Evolutionary conservation across 2,888 invertebrate genomes (phyloP).

Genomic region (Lydus trimaculatus): DNA sequence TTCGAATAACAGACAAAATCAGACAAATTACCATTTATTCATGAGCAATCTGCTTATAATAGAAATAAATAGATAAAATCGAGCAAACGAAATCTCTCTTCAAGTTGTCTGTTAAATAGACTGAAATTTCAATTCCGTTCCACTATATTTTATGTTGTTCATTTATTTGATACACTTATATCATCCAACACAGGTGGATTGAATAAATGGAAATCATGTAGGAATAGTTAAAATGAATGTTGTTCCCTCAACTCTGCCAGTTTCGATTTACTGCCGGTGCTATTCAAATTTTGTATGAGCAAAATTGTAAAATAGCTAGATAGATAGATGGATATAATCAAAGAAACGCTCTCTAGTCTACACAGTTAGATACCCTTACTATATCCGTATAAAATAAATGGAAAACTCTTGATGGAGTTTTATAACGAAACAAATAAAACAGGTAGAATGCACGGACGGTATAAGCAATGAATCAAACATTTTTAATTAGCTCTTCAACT

Average conservation of each 20-base stretch:
- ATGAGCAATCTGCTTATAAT: not conserved
- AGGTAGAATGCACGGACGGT: not conserved
- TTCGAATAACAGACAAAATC: not conserved
- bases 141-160: not conserved
- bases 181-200: not conserved
- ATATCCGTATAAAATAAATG: not conserved
- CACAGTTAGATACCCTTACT: not conserved
- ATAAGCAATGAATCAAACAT: not conserved
- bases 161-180: not conserved
- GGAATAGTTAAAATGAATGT: not conserved
- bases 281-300: not conserved
- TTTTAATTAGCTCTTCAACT: constrained; percentile 7
- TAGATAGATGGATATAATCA: constrained; percentile 2
- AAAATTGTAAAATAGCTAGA: not conserved
- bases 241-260: not conserved
- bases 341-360: not conserved
- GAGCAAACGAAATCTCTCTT: not conserved
- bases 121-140: not conserved
- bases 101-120: not conserved
- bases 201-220: not conserved
- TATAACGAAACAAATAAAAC: not conserved
- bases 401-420: not conserved
- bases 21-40: not conserved
- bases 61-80: not conserved
- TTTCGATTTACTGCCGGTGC: not conserved